Evolutionary conservation across 2,113 vertebrate species (phyloP).

Genomic region (Python bivittatus): DNA sequence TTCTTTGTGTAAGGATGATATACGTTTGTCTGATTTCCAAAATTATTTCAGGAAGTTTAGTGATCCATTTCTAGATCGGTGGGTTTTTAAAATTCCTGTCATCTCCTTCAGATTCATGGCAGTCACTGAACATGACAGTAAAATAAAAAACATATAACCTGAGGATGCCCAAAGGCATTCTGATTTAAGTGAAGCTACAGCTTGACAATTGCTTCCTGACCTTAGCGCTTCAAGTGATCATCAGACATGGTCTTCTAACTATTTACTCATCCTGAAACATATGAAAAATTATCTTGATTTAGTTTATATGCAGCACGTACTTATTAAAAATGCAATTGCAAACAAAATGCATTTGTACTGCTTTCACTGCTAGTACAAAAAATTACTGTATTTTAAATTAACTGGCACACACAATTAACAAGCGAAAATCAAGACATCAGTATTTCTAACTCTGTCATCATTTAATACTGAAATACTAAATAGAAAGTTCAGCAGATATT

Average conservation of each 20-base stretch:
- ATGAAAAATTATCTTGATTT: background rate
- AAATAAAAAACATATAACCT: slow-evolving; percentile 4
- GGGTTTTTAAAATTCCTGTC: background rate
- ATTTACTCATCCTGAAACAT: background rate
- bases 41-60: background rate
- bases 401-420: background rate
- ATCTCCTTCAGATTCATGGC: slow-evolving; percentile 18
- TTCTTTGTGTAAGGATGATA: background rate
- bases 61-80: slow-evolving; percentile 3
- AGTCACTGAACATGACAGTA: slow-evolving; percentile 13
- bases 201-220: background rate
- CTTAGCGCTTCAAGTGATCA: slow-evolving; percentile 27
- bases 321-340: background rate
- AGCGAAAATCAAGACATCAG: background rate
- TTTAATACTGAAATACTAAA: background rate
- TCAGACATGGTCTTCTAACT: slow-evolving; percentile 9
- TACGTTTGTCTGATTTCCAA: background rate
- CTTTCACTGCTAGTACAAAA: background rate
- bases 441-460: background rate
- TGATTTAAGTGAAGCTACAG: slow-evolving; percentile 9
- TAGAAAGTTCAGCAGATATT: slow-evolving; percentile 11
- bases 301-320: background rate
- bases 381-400: slow-evolving; percentile 1
- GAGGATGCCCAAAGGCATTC: slow-evolving; percentile 18
- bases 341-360: background rate